phyloP scores from a whole-genome alignment of 2,797 vertebrate species.

The Ctenochaetus hawaiiensis region DNA sequence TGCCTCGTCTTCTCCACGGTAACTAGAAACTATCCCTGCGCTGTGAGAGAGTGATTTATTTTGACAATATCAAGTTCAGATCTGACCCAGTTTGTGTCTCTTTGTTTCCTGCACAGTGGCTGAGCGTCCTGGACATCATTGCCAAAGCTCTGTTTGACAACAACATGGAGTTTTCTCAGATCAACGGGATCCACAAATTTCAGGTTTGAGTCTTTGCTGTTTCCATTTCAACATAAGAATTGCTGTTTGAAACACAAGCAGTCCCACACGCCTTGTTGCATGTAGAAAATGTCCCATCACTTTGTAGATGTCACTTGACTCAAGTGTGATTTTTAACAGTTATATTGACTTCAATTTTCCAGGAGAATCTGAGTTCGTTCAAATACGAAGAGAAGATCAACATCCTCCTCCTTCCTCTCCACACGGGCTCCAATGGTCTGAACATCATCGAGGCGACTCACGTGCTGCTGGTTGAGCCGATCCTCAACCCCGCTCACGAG shows the following conservation, averaged over 20 bases:
- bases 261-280: too few species aligned
- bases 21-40: slow-evolving; percentile 60
- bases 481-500: slow-evolving; percentile 97
- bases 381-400: slow-evolving; percentile 96
- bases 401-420: slow-evolving; percentile 96
- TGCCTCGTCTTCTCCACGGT: slow-evolving; percentile 98
- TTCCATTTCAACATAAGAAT: too few species aligned
- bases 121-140: slow-evolving; percentile 97
- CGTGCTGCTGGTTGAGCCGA: slow-evolving; percentile 96
- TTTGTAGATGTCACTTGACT: too few species aligned
- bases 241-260: too few species aligned
- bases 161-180: slow-evolving; percentile 96
- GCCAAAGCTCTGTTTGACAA: slow-evolving; percentile 98
- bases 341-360: slow-evolving; percentile 12
- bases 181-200: slow-evolving; percentile 96
- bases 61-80: slow-evolving; percentile 11
- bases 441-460: slow-evolving; percentile 99
- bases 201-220: slow-evolving; percentile 85
- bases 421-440: slow-evolving; percentile 97
- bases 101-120: slow-evolving; percentile 89
- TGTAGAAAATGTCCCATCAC: too few species aligned
- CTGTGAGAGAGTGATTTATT: slow-evolving; percentile 22
- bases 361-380: slow-evolving; percentile 98
- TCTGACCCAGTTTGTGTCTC: slow-evolving; percentile 31
- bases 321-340: too few species aligned